Conservation (phyloP, 2,113 vertebrate species). For the Peromyscus californicus region DNA sequence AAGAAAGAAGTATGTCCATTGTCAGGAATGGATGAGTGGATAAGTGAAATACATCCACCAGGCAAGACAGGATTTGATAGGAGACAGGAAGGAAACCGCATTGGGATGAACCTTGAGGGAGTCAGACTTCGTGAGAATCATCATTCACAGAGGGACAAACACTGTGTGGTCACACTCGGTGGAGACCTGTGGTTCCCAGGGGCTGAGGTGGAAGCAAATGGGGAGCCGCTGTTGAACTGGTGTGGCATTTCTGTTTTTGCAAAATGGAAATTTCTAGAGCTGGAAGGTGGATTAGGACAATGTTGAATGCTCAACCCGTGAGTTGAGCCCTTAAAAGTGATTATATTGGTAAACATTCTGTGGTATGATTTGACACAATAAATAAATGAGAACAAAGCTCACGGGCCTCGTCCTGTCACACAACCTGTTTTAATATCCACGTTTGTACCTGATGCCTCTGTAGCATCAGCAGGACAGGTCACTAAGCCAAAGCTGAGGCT, state of each 20-base stretch:
- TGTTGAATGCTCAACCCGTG: neutral
- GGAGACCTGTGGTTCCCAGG: neutral
- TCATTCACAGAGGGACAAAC: neutral
- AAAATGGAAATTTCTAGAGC: neutral
- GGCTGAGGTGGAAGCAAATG: neutral
- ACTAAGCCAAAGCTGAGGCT: neutral
- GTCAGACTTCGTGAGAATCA: neutral
- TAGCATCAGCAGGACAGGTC: neutral
- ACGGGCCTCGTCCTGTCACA: neutral
- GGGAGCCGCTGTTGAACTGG: too few species aligned
- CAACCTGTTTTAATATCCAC: neutral
- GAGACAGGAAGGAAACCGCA: neutral
- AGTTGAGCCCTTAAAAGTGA: neutral
- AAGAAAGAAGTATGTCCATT: neutral
- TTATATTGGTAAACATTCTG: too few species aligned
- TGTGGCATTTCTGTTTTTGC: neutral
- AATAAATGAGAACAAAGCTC: neutral
- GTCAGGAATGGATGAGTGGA: rapidly evolving
- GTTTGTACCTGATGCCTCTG: neutral
- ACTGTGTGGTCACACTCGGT: neutral
- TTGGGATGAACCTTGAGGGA: neutral
- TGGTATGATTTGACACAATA: neutral
- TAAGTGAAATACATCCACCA: neutral
- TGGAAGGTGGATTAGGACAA: neutral
- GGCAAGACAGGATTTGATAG: neutral